Conservation (phyloP, 2,888 invertebrate genomes). For the Tolmerus cingulatus region DNA sequence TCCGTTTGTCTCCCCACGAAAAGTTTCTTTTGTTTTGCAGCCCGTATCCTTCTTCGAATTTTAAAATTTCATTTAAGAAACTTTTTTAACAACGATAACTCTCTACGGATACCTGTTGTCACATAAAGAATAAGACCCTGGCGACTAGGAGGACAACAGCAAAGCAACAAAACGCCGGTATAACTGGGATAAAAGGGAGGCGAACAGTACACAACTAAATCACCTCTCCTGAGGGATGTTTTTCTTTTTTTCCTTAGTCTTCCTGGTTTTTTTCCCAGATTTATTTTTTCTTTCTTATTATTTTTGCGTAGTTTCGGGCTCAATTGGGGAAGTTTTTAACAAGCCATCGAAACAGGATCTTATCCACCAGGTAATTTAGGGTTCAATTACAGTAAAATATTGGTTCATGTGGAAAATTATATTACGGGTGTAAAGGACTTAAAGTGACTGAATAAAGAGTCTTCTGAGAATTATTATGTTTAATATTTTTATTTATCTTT, state of each 20-base stretch:
- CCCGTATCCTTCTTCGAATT: not conserved
- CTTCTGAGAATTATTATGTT: not conserved
- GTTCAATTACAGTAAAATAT: constrained; percentile 11
- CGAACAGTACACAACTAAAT: not conserved
- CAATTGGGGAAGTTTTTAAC: constrained; percentile 1
- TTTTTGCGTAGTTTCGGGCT: not conserved
- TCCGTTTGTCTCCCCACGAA: not conserved
- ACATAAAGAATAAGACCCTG: constrained; percentile 2
- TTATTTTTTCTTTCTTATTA: not conserved
- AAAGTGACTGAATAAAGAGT: not conserved
- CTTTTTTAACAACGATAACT: constrained; percentile 2
- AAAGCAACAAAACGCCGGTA: not conserved
- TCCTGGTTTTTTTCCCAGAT: not conserved
- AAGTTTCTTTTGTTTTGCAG: not conserved
- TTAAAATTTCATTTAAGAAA: constrained; percentile 17
- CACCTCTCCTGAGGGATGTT: constrained; percentile 4
- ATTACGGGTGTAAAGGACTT: not conserved
- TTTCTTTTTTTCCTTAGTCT: not conserved
- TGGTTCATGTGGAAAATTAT: not conserved
- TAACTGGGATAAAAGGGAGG: not conserved
- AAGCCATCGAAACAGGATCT: not conserved
- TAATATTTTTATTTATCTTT: not conserved
- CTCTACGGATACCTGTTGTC: constrained; percentile 24
- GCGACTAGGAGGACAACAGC: not conserved
- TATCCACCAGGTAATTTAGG: not conserved